Percentiles rank a stretch among this genome's conserved stretches.
phyloP scores from a whole-genome alignment of 2,113 vertebrate genomes.

The Garra rufa region DNA sequence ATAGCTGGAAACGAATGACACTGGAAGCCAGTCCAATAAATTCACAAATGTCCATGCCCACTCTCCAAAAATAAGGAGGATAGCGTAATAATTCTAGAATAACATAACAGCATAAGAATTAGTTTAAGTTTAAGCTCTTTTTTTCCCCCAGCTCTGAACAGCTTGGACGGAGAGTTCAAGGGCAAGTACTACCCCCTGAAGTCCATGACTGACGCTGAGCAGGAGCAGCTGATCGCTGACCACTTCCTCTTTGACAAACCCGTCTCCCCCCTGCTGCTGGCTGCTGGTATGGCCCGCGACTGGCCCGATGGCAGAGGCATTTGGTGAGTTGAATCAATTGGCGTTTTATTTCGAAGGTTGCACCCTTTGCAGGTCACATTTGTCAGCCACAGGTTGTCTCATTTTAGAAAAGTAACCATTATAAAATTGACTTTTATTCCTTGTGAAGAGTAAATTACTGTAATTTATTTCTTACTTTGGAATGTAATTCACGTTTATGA shows the following conservation, averaged over 20 bases:
- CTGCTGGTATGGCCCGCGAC: slow-evolving; percentile 93
- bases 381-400: neutral
- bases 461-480: neutral
- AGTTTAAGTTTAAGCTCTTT: neutral
- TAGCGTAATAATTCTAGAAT: neutral
- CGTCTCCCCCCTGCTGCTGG: slow-evolving; percentile 89
- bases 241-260: slow-evolving; percentile 98
- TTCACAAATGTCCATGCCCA: too few relatives aligned
- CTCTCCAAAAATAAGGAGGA: too few relatives aligned
- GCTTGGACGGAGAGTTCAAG: slow-evolving; percentile 91
- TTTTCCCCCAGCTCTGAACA: slow-evolving; percentile 82
- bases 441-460: neutral
- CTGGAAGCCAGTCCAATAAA: too few relatives aligned
- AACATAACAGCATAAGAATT: neutral
- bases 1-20: too few relatives aligned
- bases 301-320: slow-evolving; percentile 94
- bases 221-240: slow-evolving; percentile 91
- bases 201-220: slow-evolving; percentile 88
- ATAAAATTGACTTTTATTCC: neutral
- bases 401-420: neutral
- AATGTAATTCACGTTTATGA: neutral
- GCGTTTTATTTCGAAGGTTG: neutral
- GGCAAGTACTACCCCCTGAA: slow-evolving; percentile 93
- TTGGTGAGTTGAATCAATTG: slow-evolving; percentile 77
- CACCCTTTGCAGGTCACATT: neutral